A percentile compares a stretch with the other conserved stretches of the same genome.
phyloP scores from a whole-genome alignment of 2,888 invertebrate species.

The Diplolepis rosae region DNA sequence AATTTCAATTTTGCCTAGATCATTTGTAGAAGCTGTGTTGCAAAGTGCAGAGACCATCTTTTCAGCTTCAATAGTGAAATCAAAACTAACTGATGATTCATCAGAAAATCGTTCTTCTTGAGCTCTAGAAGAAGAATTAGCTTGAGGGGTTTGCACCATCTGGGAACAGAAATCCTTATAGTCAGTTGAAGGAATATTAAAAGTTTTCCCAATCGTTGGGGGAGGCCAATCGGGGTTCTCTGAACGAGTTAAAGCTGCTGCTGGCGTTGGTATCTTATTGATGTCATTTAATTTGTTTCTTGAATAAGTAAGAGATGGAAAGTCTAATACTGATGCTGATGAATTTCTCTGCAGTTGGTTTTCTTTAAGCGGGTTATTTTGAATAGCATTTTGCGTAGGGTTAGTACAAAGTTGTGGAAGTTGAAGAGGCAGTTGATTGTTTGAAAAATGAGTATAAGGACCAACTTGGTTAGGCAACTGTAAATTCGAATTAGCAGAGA shows the following conservation, averaged over 20 bases:
- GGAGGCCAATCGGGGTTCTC: constrained; percentile 52
- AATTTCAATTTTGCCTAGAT: constrained; percentile 53
- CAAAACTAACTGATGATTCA: constrained; percentile 77
- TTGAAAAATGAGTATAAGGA: constrained; percentile 50
- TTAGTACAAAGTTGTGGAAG: constrained; percentile 54
- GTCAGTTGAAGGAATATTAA: constrained; percentile 14
- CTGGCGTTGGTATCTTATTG: neutral
- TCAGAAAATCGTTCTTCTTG: constrained; percentile 64
- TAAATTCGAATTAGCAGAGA: constrained; percentile 55
- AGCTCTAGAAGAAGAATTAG: constrained; percentile 36
- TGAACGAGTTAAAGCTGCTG: neutral
- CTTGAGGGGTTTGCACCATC: constrained; percentile 38
- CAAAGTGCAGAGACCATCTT: constrained; percentile 79
- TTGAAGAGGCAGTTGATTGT: constrained; percentile 53
- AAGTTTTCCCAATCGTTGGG: constrained; percentile 33
- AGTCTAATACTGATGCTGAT: constrained; percentile 31
- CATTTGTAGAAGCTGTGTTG: constrained; percentile 73
- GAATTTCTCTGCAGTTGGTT: no score
- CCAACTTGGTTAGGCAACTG: constrained; percentile 53
- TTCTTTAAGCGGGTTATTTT: constrained; percentile 48
- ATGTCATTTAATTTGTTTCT: constrained; percentile 16
- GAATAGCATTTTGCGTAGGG: constrained; percentile 49
- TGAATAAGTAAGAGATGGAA: constrained; percentile 36
- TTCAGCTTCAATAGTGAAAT: constrained; percentile 78
- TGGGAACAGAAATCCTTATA: constrained; percentile 23